A percentile compares a stretch with the other conserved stretches of the same genome.
phyloP scores from a whole-genome alignment of 2,888 invertebrate species.

The Drosophila glabriapex region DNA sequence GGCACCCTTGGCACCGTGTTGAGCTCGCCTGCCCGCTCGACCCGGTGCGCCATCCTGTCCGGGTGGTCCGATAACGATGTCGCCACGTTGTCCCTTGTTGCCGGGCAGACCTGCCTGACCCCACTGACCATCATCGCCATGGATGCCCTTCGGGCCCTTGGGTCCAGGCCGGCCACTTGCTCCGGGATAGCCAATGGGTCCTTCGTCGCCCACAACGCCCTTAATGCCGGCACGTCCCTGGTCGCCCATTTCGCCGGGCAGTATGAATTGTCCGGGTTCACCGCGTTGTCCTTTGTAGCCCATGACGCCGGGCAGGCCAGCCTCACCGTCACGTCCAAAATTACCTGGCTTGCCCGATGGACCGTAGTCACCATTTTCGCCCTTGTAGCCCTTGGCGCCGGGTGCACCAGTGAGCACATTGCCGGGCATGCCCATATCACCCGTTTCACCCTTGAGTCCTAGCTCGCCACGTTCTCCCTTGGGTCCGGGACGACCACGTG shows the following conservation, averaged over 20 bases:
- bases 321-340: constrained; percentile 85
- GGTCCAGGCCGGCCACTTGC: constrained; percentile 85
- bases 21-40: constrained; percentile 84
- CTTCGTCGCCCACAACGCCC: constrained; percentile 86
- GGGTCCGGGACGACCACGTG: constrained; percentile 87
- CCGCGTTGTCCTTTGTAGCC: constrained; percentile 86
- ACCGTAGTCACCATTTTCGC: constrained; percentile 89
- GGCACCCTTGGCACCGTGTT: constrained; percentile 84
- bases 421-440: constrained; percentile 86
- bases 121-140: constrained; percentile 87
- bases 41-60: constrained; percentile 84
- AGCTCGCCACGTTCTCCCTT: constrained; percentile 87
- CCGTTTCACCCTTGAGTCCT: constrained; percentile 87
- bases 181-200: constrained; percentile 86
- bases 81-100: constrained; percentile 85
- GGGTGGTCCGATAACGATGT: constrained; percentile 83
- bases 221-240: constrained; percentile 85
- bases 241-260: constrained; percentile 84
- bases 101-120: constrained; percentile 88
- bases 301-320: constrained; percentile 81
- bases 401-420: constrained; percentile 86
- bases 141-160: constrained; percentile 87
- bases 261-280: constrained; percentile 82
- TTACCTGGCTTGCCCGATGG: constrained; percentile 88
- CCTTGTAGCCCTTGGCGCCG: constrained; percentile 90